These are phyloP conservation scores for Coturnix japonica DNA, from an alignment of 2,113 vertebrate genomes.

Conservation along the genomic window DNA sequence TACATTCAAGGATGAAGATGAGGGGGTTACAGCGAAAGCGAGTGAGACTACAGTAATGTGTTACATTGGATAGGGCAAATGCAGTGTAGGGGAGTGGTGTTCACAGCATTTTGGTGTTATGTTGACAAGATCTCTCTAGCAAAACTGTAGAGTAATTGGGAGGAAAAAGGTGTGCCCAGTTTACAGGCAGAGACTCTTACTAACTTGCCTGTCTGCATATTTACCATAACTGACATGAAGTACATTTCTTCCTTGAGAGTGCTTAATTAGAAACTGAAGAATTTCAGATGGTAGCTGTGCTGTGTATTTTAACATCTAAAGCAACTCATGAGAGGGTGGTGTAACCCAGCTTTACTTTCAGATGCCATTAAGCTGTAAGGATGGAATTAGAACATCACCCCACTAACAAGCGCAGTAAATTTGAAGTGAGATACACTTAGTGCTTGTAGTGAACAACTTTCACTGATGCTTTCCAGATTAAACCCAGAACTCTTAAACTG, in stretches of 20 bases:
- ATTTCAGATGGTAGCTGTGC: background rate
- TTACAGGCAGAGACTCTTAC: background rate
- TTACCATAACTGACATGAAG: background rate
- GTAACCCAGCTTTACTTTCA: background rate
- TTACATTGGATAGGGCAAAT: background rate
- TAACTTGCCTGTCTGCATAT: background rate
- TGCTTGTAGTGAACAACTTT: background rate
- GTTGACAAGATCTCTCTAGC: background rate
- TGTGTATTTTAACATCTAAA: background rate
- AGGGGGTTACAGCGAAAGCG: background rate
- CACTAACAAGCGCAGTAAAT: background rate
- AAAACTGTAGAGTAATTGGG: background rate
- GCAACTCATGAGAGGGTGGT: background rate
- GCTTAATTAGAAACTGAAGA: background rate
- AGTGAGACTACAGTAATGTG: too few species aligned
- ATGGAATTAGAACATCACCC: background rate
- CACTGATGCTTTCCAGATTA: background rate
- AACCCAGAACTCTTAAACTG: background rate
- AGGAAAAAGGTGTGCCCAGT: fast-evolving
- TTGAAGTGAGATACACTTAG: background rate
- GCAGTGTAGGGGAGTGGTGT: background rate
- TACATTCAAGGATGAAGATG: background rate
- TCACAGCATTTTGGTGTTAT: background rate
- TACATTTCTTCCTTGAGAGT: background rate
- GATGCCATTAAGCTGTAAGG: background rate